phyloP scores from a whole-genome alignment of 2,888 invertebrate genomes.

The Pterobdella sp. region DNA sequence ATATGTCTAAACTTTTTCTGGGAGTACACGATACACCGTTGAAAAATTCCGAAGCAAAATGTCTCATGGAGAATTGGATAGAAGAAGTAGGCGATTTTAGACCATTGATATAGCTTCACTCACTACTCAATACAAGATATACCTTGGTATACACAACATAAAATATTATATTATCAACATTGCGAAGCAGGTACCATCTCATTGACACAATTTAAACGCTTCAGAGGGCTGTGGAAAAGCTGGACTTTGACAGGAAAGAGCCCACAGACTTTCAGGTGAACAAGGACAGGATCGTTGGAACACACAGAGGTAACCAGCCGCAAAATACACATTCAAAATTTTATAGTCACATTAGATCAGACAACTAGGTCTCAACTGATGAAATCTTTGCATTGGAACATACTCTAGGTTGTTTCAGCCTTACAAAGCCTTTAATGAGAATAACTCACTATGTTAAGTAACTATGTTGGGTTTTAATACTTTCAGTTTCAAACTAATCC shows the following conservation, averaged over 20 bases:
- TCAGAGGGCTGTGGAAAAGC: slow-evolving; percentile 12
- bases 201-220: background rate
- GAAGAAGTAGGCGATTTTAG: slow-evolving; percentile 46
- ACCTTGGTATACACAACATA: background rate
- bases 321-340: too few relatives aligned
- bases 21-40: slow-evolving; percentile 48
- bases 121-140: too few relatives aligned
- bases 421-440: background rate
- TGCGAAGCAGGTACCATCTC: background rate
- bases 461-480: too few relatives aligned
- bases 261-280: background rate
- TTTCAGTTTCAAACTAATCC: too few relatives aligned
- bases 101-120: background rate
- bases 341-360: too few relatives aligned
- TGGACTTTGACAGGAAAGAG: background rate
- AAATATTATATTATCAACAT: slow-evolving; percentile 8
- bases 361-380: background rate
- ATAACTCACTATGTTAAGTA: too few relatives aligned
- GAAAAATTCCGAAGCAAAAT: slow-evolving; percentile 47
- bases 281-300: background rate
- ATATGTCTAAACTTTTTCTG: slow-evolving; percentile 45
- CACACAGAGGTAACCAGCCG: background rate
- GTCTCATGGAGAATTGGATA: slow-evolving; percentile 51
- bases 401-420: background rate
- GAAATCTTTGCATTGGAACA: background rate